A percentile compares a stretch with the other conserved stretches of the same genome.
Evolutionary conservation across 2,797 vertebrate species (phyloP).

Genomic region (Acanthurus lineatus): DNA sequence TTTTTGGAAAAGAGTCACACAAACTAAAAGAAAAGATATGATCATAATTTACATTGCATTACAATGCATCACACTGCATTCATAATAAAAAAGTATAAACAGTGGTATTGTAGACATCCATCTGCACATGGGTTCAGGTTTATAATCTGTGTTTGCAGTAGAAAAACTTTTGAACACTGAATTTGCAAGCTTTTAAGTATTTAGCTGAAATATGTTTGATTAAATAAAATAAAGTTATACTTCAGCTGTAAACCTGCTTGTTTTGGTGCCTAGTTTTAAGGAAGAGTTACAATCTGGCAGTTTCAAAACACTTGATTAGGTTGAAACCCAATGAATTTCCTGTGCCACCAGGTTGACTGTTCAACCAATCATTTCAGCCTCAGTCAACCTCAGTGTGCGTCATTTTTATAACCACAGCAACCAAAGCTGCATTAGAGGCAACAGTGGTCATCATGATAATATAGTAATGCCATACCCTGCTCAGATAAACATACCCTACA

Average conservation of each 20-base stretch:
- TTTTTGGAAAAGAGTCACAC: no score
- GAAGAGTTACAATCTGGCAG: neutral
- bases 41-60: no score
- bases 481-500: conserved; percentile 11
- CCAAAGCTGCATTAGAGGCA: conserved; percentile 2
- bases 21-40: no score
- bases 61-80: no score
- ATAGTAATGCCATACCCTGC: conserved; percentile 6
- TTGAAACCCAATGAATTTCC: neutral
- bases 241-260: neutral
- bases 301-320: neutral
- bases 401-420: conserved; percentile 43
- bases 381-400: neutral
- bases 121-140: no score
- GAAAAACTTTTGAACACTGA: no score
- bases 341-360: neutral
- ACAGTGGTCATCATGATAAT: conserved; percentile 11
- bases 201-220: neutral
- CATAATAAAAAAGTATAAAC: no score
- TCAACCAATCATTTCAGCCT: conserved; percentile 7
- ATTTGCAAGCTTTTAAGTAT: neutral
- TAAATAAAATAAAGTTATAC: neutral
- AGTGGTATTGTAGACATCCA: no score
- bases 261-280: neutral
- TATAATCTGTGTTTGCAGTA: no score